Conservation (phyloP, 1,140 invertebrate species). For the Pseudomyrmex sp. region DNA sequence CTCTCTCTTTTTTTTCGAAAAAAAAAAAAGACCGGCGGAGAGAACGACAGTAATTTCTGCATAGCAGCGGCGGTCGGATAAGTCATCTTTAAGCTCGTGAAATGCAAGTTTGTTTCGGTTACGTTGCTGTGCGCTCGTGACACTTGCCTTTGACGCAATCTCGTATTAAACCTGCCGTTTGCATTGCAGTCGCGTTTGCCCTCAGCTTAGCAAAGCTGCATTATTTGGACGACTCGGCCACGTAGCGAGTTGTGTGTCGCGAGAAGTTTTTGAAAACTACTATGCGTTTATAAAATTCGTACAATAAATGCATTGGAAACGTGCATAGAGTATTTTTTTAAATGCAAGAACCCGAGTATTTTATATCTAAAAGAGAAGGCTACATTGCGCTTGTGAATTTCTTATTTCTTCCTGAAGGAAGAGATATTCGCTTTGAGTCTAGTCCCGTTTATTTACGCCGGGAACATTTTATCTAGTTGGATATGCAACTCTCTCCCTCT, state of each 20-base stretch:
- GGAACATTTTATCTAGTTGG: conserved; percentile 11
- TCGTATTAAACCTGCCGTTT: conserved; percentile 49
- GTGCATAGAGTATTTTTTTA: conserved; percentile 8
- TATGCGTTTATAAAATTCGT: neutral
- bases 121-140: conserved; percentile 22
- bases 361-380: neutral
- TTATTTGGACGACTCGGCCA: conserved; percentile 21
- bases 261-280: neutral
- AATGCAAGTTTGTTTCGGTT: conserved; percentile 46
- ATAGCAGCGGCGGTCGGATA: conserved; percentile 28
- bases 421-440: conserved; percentile 20
- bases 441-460: conserved; percentile 31
- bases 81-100: conserved; percentile 50
- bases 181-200: conserved; percentile 25
- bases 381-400: neutral
- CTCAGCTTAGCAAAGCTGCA: conserved; percentile 18
- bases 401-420: neutral
- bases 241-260: neutral
- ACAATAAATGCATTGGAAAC: neutral
- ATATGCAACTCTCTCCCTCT: neutral
- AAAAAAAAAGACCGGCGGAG: too few relatives aligned
- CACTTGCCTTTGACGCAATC: conserved; percentile 47
- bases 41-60: conserved; percentile 38
- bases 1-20: neutral
- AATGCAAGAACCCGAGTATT: neutral